Evolutionary conservation across 2,113 vertebrate species (phyloP).

Genomic region (Jacana jacana): DNA sequence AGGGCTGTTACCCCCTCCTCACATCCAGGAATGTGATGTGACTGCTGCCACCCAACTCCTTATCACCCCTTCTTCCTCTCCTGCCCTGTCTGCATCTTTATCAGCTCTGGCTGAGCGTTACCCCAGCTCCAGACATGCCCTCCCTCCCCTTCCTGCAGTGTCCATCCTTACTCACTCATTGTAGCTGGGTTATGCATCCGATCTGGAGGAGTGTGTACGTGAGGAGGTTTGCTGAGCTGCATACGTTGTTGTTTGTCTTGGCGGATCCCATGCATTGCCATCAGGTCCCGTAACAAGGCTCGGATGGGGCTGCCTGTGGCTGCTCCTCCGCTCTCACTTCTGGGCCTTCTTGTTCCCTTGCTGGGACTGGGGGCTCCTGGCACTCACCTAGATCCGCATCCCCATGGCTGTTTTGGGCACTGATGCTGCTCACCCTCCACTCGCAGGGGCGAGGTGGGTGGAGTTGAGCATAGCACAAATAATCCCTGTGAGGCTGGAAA

Average conservation of each 20-base stretch:
- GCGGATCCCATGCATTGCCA: background rate
- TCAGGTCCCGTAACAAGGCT: background rate
- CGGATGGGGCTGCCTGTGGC: accelerated
- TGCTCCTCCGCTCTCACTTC: background rate
- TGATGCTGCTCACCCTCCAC: background rate
- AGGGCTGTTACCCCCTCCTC: background rate
- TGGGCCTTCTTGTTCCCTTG: background rate
- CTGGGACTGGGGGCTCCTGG: background rate
- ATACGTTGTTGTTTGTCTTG: background rate
- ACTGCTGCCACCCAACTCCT: background rate
- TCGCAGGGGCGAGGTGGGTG: accelerated
- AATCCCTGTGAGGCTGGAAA: background rate
- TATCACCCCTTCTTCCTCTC: background rate
- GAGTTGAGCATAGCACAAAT: background rate
- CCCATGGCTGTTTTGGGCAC: background rate
- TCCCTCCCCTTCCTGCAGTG: background rate
- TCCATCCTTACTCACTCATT: background rate
- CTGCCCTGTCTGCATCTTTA: background rate
- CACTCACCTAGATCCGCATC: accelerated
- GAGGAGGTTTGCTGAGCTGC: background rate
- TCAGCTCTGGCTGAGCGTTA: background rate
- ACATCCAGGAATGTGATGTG: background rate
- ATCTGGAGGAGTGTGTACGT: background rate
- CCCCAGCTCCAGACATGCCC: background rate
- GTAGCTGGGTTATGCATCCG: background rate